Percentiles rank a stretch among this genome's conserved stretches.
phyloP scores from a whole-genome alignment of 2,113 vertebrate genomes.

The Acrocephalus arundinaceus region DNA sequence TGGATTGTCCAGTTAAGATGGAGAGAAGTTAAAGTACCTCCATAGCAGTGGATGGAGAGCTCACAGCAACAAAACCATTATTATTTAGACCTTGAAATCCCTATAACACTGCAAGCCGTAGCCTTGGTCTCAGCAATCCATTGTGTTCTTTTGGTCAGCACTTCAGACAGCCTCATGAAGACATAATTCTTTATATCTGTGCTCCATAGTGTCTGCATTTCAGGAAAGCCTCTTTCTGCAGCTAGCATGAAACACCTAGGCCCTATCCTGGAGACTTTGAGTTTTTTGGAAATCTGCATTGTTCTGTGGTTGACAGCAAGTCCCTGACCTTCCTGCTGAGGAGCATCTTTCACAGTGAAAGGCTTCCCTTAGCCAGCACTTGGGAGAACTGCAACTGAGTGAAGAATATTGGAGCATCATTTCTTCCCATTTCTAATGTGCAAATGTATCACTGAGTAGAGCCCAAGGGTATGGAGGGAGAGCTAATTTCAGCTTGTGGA shows the following conservation, averaged over 20 bases:
- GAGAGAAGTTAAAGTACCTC: not conserved
- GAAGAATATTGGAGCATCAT: not conserved
- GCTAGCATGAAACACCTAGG: not conserved
- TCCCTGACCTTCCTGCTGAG: not conserved
- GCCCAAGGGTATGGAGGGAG: too few species aligned
- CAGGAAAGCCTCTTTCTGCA: not conserved
- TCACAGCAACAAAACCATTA: not conserved
- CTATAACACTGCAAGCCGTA: not conserved
- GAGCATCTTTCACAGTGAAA: not conserved
- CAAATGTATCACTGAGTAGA: not conserved
- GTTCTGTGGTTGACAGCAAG: not conserved
- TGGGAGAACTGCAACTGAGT: not conserved
- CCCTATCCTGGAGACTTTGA: not conserved
- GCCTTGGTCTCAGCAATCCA: not conserved
- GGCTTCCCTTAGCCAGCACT: not conserved
- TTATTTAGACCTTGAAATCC: not conserved
- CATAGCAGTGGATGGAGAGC: not conserved
- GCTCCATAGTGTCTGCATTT: not conserved
- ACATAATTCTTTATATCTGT: not conserved
- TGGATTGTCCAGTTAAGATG: not conserved
- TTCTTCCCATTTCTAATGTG: not conserved
- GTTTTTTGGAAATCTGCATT: not conserved
- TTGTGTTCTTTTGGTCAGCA: not conserved
- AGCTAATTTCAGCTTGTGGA: not conserved
- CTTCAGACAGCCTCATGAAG: not conserved